A percentile compares a stretch with the other conserved stretches of the same genome.
Evolutionary conservation across 2,888 invertebrate genomes (phyloP).

Genomic region (Watsonalla binaria): DNA sequence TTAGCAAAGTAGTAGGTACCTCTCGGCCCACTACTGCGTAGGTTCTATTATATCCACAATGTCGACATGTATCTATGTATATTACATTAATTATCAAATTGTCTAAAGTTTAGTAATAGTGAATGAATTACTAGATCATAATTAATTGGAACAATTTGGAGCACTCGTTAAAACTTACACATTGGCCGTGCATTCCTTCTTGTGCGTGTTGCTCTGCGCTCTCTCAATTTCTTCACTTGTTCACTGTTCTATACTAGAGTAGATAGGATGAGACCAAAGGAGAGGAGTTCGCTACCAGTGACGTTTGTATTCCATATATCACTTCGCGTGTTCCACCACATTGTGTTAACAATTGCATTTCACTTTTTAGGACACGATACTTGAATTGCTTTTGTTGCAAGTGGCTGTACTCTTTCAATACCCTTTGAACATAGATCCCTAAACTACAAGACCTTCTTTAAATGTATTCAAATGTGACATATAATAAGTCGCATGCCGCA

Average conservation of each 20-base stretch:
- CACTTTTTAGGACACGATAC: not conserved
- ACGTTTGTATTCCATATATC: slow-evolving; percentile 32
- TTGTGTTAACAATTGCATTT: slow-evolving; percentile 3
- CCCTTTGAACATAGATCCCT: slow-evolving; percentile 14
- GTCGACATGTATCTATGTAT: slow-evolving; percentile 60
- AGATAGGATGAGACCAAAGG: slow-evolving; percentile 69
- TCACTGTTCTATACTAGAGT: slow-evolving; percentile 65
- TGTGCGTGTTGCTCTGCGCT: slow-evolving; percentile 61
- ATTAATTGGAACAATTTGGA: slow-evolving; percentile 71
- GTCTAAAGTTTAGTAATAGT: slow-evolving; percentile 70
- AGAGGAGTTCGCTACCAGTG: slow-evolving; percentile 60
- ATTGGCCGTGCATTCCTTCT: slow-evolving; percentile 73
- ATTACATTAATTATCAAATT: slow-evolving; percentile 57
- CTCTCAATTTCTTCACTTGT: slow-evolving; percentile 64
- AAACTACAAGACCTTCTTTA: slow-evolving; percentile 5
- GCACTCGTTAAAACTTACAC: slow-evolving; percentile 78
- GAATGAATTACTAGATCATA: slow-evolving; percentile 75
- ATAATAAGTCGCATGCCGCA: slow-evolving; percentile 11
- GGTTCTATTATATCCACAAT: slow-evolving; percentile 45
- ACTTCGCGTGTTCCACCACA: slow-evolving; percentile 8
- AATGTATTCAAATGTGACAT: slow-evolving; percentile 8
- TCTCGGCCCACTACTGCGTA: slow-evolving; percentile 28
- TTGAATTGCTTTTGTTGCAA: not conserved
- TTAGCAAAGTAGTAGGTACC: slow-evolving; percentile 9
- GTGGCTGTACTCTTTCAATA: slow-evolving; percentile 6